Evolutionary conservation across 2,888 invertebrate genomes (phyloP).

Genomic region (Macaria liturata): DNA sequence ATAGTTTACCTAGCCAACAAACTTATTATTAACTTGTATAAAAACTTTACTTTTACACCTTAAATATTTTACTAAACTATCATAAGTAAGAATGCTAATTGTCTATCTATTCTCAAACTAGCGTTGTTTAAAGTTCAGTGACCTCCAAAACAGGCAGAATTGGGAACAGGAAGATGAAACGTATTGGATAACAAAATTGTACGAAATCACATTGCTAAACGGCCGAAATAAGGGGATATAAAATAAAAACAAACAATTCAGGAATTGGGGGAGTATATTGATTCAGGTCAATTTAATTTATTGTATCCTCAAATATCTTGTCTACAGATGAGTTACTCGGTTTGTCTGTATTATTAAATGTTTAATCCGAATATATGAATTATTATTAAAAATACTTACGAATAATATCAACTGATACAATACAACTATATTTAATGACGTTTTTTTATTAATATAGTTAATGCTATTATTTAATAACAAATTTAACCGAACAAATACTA

Average conservation of each 20-base stretch:
- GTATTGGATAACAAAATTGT: constrained; percentile 24
- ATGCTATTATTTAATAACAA: neutral
- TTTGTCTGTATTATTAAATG: neutral
- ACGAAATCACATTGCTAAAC: constrained; percentile 28
- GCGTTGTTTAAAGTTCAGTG: constrained; percentile 27
- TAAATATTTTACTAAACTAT: no score
- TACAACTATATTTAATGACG: neutral
- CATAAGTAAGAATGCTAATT: neutral
- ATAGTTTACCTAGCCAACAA: no score
- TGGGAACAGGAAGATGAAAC: constrained; percentile 30
- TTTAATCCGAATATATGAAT: neutral
- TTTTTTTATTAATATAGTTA: no score
- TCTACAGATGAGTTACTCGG: neutral
- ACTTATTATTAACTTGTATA: no score
- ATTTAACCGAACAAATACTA: neutral
- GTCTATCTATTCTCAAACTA: constrained; percentile 16
- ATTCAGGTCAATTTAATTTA: constrained; percentile 30
- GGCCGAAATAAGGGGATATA: constrained; percentile 31
- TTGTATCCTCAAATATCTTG: constrained; percentile 27
- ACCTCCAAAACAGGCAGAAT: constrained; percentile 20
- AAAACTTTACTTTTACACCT: no score
- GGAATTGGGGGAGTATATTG: constrained; percentile 34
- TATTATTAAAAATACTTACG: neutral
- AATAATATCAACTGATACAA: neutral
- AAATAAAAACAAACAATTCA: constrained; percentile 36